Conservation (phyloP, 2,797 vertebrate species). For the Typhlichthys eigenmanni region DNA sequence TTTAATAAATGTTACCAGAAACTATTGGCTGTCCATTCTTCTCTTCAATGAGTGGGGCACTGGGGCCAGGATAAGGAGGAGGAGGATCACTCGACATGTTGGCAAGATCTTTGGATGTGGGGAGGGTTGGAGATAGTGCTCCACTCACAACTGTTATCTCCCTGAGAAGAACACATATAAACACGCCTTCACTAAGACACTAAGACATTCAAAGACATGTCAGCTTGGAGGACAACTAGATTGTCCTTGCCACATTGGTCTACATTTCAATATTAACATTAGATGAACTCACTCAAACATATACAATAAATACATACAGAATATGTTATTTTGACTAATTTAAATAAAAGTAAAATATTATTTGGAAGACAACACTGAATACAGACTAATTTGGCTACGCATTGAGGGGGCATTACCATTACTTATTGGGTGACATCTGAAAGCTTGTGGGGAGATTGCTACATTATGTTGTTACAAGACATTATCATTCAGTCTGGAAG, state of each 20-base stretch:
- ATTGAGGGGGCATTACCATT: no score
- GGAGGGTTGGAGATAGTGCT: conserved; percentile 33
- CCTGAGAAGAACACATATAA: conserved; percentile 27
- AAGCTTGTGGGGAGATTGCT: not conserved
- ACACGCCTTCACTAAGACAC: not conserved
- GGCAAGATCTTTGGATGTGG: conserved; percentile 49
- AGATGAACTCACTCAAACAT: not conserved
- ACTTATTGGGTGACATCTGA: no score
- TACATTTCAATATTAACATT: not conserved
- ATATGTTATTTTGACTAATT: no score
- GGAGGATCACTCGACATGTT: conserved; percentile 94
- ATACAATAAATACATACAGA: no score
- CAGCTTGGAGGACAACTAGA: not conserved
- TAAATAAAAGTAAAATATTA: no score
- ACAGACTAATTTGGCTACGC: no score
- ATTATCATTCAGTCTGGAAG: not conserved
- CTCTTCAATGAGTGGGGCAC: conserved; percentile 88
- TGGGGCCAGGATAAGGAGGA: conserved; percentile 93
- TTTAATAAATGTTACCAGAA: conserved; percentile 74
- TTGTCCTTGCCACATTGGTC: not conserved
- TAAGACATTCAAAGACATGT: not conserved
- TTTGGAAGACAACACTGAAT: no score
- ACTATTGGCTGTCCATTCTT: conserved; percentile 84
- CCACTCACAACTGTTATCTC: conserved; percentile 29
- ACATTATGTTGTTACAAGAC: not conserved